Evolutionary conservation across 2,797 vertebrate genomes (phyloP), one percentile per base, ranked within the genome.

Genomic region (Staurois parvus): DNA sequence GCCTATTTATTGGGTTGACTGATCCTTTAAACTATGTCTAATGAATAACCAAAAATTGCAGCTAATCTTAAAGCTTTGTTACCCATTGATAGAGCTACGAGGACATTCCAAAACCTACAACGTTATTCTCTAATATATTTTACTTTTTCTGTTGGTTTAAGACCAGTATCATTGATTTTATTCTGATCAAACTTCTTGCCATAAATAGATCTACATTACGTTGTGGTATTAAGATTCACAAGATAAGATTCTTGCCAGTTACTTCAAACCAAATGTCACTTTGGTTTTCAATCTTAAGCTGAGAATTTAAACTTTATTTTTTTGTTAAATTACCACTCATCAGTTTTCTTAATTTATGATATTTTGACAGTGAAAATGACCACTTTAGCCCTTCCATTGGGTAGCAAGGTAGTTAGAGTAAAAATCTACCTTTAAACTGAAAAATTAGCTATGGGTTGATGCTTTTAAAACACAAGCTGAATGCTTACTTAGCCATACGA

Each of bases 71-170:
- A n/a, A 10, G 34, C 24, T 52, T 32, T 52, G 26, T 79, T 28
- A 45, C 15, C 37, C 42, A 21, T 67, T 34, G 30, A 21, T 66
- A 30, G 76, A 42, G 26, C 67, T 67, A 48, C 64, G 30, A 28
- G 76, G 62, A 79, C 62, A 68, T 67, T 79, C 76, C 76, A 24
- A 8, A 42, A 67, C 64, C 37, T 66, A 78, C 28, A 26, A 15
- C 13, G 59, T 59, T 59, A 24, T 24, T 24, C 11, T 59, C 13
- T 12, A 52, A 19, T 52, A 19, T 52, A 52, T 15, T 52, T 52
- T 52, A 19, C 48, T 52, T 13, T 24, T 59, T 56, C 3, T 59
- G 21, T 66, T 29, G 11, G 9, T 29, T 29, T 28, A 29, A 6
- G 10, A 29, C 64, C 26, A 26, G 26, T 29, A 11, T 26, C 29